phyloP scores from a whole-genome alignment of 2,888 invertebrate genomes.

The Erebia palarica region DNA sequence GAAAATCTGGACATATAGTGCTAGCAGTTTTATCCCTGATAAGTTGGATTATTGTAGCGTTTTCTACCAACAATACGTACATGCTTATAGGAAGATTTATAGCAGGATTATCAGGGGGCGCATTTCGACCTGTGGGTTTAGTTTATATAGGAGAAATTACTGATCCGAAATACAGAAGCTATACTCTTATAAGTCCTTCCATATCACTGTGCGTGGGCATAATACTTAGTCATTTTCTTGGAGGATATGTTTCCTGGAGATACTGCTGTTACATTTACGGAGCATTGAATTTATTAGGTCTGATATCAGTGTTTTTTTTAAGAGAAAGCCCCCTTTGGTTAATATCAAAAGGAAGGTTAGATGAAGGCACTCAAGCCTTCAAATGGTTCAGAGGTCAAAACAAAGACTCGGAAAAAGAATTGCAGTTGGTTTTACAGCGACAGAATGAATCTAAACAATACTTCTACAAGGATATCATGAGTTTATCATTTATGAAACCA shows the following conservation, averaged over 20 bases:
- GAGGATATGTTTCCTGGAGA: slow-evolving; percentile 53
- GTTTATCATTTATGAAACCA: slow-evolving; percentile 48
- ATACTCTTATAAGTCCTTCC: slow-evolving; percentile 50
- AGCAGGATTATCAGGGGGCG: slow-evolving; percentile 53
- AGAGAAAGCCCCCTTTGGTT: slow-evolving; percentile 65
- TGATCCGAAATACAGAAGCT: slow-evolving; percentile 55
- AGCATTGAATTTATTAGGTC: slow-evolving; percentile 48
- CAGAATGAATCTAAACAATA: slow-evolving; percentile 41
- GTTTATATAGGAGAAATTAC: slow-evolving; percentile 59
- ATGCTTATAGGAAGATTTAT: slow-evolving; percentile 55
- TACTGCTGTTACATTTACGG: slow-evolving; percentile 48
- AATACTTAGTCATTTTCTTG: slow-evolving; percentile 51
- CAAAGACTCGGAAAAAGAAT: slow-evolving; percentile 50
- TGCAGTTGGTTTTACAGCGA: slow-evolving; percentile 49
- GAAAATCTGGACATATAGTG: slow-evolving; percentile 52
- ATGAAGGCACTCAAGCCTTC: slow-evolving; percentile 51
- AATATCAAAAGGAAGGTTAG: slow-evolving; percentile 52
- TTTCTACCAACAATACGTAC: slow-evolving; percentile 45
- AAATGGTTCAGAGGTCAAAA: slow-evolving; percentile 53
- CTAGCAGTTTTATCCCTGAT: slow-evolving; percentile 50
- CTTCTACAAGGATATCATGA: slow-evolving; percentile 43
- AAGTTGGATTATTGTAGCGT: slow-evolving; percentile 55
- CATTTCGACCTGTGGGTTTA: slow-evolving; percentile 50
- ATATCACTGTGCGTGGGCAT: slow-evolving; percentile 49
- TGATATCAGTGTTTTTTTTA: slow-evolving; percentile 47